Conservation (phyloP, 2,797 vertebrate species). For the Scyliorhinus canicula region DNA sequence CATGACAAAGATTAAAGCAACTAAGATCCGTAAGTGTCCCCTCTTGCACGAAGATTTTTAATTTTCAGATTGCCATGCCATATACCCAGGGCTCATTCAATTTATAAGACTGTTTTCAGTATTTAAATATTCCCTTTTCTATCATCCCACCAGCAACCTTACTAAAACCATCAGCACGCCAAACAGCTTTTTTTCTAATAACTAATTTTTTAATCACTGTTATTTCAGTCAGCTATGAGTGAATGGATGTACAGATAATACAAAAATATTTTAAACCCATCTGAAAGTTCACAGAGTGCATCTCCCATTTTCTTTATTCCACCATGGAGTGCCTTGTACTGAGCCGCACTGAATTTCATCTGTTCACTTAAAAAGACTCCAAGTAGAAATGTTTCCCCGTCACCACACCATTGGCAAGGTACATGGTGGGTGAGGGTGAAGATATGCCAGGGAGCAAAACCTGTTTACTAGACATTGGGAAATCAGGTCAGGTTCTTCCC, state of each 20-base stretch:
- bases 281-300: neutral
- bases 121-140: neutral
- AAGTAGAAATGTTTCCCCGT: too few relatives aligned
- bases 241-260: neutral
- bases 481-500: too few relatives aligned
- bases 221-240: neutral
- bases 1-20: neutral
- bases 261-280: neutral
- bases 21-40: neutral
- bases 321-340: neutral
- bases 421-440: too few relatives aligned
- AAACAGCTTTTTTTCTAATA: neutral
- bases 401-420: too few relatives aligned
- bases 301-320: neutral
- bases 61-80: neutral
- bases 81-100: neutral
- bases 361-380: neutral
- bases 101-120: neutral
- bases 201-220: neutral
- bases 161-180: neutral
- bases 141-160: too few relatives aligned
- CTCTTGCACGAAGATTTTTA: neutral
- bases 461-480: too few relatives aligned
- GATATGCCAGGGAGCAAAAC: too few relatives aligned
- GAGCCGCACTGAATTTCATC: neutral